A percentile compares a stretch with the other conserved stretches of the same genome.
These are phyloP conservation scores for Propithecus deckenii DNA, from an alignment of 2,797 vertebrate genomes.

Conservation along the genomic window DNA sequence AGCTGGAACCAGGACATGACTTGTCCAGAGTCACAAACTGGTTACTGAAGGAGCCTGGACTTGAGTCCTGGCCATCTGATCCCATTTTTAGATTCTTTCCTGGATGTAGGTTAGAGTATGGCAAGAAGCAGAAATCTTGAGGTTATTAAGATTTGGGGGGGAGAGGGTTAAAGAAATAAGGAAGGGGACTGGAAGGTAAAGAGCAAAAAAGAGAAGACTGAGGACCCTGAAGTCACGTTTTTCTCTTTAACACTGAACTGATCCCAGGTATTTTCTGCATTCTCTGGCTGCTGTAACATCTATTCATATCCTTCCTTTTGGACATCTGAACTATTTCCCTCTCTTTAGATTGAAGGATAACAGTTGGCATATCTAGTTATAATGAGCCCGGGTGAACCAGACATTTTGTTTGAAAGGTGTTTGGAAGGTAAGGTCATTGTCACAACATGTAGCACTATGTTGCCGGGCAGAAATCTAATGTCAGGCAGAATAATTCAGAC, in stretches of 20 bases:
- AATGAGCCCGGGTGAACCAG: constrained; percentile 55
- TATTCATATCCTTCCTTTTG: constrained; percentile 16
- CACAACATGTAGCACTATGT: background rate
- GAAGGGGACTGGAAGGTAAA: background rate
- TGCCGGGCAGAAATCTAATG: background rate
- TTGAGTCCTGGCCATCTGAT: background rate
- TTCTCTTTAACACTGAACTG: background rate
- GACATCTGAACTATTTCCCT: constrained; percentile 32
- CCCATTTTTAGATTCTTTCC: background rate
- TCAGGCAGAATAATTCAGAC: constrained; percentile 37
- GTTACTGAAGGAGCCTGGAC: background rate
- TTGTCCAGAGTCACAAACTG: background rate
- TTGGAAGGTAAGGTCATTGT: constrained; percentile 52
- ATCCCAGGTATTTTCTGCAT: background rate
- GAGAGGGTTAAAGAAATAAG: background rate
- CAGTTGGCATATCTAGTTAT: constrained; percentile 23
- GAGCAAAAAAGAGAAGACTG: background rate
- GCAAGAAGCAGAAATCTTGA: background rate
- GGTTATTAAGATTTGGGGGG: background rate
- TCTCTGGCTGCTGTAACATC: background rate
- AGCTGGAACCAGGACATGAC: background rate
- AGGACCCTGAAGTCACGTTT: background rate
- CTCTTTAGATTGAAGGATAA: constrained; percentile 29
- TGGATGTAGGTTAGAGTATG: background rate
- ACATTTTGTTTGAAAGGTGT: constrained; percentile 33